Evolutionary conservation across 2,888 invertebrate genomes (phyloP).

Genomic region (Orchestes rusci): DNA sequence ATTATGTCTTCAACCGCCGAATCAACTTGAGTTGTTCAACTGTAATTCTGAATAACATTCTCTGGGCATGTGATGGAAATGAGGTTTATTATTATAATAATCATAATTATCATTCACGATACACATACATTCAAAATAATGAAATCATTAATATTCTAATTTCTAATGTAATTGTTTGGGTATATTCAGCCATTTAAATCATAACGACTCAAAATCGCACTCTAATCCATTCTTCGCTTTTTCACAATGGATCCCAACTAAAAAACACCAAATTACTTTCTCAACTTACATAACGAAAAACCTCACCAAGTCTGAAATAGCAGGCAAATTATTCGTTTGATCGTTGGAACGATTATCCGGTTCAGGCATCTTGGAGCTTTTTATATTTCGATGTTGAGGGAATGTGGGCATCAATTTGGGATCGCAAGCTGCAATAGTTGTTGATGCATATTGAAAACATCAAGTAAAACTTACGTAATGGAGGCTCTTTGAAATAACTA

Average conservation of each 20-base stretch:
- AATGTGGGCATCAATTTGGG: conserved; percentile 97
- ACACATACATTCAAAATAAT: too few relatives aligned
- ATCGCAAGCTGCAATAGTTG: conserved; percentile 81
- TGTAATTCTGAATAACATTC: too few relatives aligned
- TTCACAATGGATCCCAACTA: conserved; percentile 72
- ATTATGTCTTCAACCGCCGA: too few relatives aligned
- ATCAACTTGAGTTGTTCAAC: too few relatives aligned
- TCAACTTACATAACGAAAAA: background rate
- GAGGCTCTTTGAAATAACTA: conserved; percentile 92
- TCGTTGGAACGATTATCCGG: conserved; percentile 53
- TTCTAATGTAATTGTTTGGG: too few relatives aligned
- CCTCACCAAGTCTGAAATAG: conserved; percentile 70
- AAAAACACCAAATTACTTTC: conserved; percentile 31
- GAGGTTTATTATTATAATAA: too few relatives aligned
- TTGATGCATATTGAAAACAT: too few relatives aligned
- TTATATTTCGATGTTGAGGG: conserved; percentile 90
- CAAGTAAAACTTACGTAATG: conserved; percentile 69
- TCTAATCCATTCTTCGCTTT: conserved; percentile 65
- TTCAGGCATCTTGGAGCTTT: conserved; percentile 43
- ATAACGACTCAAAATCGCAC: too few relatives aligned
- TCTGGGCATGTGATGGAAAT: too few relatives aligned
- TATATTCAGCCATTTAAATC: too few relatives aligned
- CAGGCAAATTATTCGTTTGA: conserved; percentile 68
- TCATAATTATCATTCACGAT: too few relatives aligned
- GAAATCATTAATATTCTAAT: too few relatives aligned